phyloP scores from a whole-genome alignment of 2,113 vertebrate species.

The Brachypteracias leptosomus region DNA sequence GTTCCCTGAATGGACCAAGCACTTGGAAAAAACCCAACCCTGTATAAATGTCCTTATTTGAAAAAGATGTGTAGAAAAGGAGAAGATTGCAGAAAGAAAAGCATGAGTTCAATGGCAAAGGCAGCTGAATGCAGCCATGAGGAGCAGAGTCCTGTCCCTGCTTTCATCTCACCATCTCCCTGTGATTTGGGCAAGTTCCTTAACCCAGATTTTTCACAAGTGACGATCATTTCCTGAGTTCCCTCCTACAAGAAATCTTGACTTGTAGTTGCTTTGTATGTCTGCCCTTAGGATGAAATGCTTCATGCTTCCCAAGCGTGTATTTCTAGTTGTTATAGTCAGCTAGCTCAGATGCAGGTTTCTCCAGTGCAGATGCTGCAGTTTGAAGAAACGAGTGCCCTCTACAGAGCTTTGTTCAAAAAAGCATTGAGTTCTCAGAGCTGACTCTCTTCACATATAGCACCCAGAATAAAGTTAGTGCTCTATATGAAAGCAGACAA shows the following conservation, averaged over 20 bases:
- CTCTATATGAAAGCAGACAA: not conserved
- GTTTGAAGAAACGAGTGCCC: not conserved
- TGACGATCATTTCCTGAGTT: not conserved
- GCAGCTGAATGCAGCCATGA: not conserved
- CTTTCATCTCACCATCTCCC: not conserved
- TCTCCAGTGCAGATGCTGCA: not conserved
- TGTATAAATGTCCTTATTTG: not conserved
- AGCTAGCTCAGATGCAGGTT: not conserved
- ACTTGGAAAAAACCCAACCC: not conserved
- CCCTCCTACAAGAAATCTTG: not conserved
- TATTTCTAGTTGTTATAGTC: not conserved
- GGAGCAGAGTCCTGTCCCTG: not conserved
- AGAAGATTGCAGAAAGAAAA: not conserved
- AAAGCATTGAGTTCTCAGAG: not conserved
- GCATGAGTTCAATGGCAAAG: not conserved
- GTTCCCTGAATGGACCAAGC: not conserved
- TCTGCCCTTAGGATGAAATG: not conserved
- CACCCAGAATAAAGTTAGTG: not conserved
- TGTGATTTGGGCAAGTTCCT: not conserved
- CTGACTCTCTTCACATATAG: not conserved
- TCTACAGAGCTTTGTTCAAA: not conserved
- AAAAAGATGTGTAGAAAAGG: not conserved
- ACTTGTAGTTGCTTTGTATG: not conserved
- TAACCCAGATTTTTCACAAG: not conserved
- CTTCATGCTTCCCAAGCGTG: not conserved